A percentile compares a stretch with the other conserved stretches of the same genome.
Evolutionary conservation across 1,140 invertebrate genomes (phyloP).

Genomic region (Aphaenogaster ashmeadi): DNA sequence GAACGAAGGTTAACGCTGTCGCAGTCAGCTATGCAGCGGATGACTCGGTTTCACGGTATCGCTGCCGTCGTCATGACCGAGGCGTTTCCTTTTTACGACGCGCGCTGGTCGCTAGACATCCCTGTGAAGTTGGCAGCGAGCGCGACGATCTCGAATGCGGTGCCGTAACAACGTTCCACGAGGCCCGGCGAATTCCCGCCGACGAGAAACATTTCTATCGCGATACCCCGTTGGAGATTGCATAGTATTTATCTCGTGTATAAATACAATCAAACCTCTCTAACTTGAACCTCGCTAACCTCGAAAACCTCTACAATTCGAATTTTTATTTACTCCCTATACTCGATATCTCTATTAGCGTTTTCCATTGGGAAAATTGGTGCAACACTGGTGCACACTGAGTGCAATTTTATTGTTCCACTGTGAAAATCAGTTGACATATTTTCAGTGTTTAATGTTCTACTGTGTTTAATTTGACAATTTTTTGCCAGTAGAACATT

Average conservation of each 20-base stretch:
- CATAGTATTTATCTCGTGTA: neutral
- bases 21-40: neutral
- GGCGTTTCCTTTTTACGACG: slow-evolving; percentile 16
- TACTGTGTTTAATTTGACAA: no score
- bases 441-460: no score
- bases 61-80: neutral
- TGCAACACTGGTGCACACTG: no score
- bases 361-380: no score
- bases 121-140: neutral
- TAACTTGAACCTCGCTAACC: no score
- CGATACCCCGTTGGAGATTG: neutral
- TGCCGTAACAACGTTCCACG: neutral
- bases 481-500: no score
- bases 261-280: no score
- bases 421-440: no score
- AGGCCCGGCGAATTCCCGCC: neutral
- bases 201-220: neutral
- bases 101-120: neutral
- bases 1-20: neutral
- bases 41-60: neutral
- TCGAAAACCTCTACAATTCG: no score
- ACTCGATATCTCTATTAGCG: no score
- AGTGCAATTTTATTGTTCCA: no score
- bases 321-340: no score
- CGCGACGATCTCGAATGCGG: neutral